These are phyloP conservation scores for Callyntrura guangdongensis DNA, from an alignment of 2,888 invertebrate genomes.

Conservation along the genomic window DNA sequence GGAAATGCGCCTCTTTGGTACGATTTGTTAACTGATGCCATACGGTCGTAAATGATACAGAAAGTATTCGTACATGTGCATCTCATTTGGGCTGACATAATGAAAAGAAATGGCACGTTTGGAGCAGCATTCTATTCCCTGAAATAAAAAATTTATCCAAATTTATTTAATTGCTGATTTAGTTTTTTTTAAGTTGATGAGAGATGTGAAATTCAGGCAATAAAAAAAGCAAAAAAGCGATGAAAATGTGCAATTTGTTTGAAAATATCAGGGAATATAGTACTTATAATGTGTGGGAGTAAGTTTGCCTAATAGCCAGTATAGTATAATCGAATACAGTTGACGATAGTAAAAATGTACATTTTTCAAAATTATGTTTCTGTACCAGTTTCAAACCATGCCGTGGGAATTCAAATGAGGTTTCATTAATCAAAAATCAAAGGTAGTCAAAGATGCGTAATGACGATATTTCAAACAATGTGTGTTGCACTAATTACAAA, in stretches of 20 bases:
- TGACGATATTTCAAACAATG: background rate
- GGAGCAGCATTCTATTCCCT: conserved; percentile 95
- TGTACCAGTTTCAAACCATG: background rate
- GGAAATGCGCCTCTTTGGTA: background rate
- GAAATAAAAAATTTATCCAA: conserved; percentile 84
- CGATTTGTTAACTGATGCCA: conserved; percentile 81
- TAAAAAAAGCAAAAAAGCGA: background rate
- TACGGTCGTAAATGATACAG: conserved; percentile 95
- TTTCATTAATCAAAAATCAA: background rate
- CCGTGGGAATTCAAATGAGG: background rate
- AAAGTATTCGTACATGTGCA: conserved; percentile 97
- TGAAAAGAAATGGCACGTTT: conserved; percentile 98
- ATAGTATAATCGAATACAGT: too few species aligned
- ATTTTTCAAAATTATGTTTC: background rate
- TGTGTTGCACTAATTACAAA: background rate
- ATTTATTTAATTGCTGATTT: background rate
- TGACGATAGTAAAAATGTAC: too few species aligned
- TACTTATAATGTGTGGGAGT: too few species aligned
- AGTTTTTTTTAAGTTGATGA: background rate
- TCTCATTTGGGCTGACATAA: conserved; percentile 94
- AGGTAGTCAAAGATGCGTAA: background rate
- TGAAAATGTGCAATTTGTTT: background rate
- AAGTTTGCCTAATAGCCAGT: too few species aligned
- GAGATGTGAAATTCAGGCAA: background rate
- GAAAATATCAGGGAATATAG: background rate